Evolutionary conservation across 2,797 vertebrate genomes (phyloP).

Genomic region (Philypnodon macrostomus): DNA sequence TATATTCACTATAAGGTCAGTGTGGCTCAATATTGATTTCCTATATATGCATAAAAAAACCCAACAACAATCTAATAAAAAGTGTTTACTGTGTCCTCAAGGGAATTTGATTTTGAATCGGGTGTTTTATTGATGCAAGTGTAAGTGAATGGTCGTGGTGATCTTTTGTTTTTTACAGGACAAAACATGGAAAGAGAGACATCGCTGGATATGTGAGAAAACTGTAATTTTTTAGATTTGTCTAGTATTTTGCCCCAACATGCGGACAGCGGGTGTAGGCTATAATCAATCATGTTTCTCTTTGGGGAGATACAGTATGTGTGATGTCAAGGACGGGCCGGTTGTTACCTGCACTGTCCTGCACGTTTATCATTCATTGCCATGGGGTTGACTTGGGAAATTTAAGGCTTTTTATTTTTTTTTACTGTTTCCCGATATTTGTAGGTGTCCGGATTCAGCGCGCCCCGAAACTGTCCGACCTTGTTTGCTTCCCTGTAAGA

Average conservation of each 20-base stretch:
- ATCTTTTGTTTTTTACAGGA: conserved; percentile 10
- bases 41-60: neutral
- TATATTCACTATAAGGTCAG: too few relatives aligned
- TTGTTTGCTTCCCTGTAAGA: conserved; percentile 87
- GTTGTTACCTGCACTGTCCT: conserved; percentile 40
- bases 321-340: conserved; percentile 59
- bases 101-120: conserved; percentile 21
- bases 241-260: conserved; percentile 17
- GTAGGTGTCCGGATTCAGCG: conserved; percentile 86
- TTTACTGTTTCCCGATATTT: conserved; percentile 41
- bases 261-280: conserved; percentile 11
- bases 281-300: conserved; percentile 56
- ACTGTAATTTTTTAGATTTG: conserved; percentile 38
- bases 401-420: too few relatives aligned
- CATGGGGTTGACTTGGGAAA: conserved; percentile 13
- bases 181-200: conserved; percentile 15
- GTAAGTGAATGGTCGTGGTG: neutral
- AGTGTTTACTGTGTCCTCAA: conserved; percentile 10
- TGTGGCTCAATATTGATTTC: neutral
- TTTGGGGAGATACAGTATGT: conserved; percentile 35
- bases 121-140: conserved; percentile 4
- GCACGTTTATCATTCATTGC: conserved; percentile 44
- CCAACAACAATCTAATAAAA: too few relatives aligned
- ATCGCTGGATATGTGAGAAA: conserved; percentile 27
- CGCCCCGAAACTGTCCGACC: conserved; percentile 78